Conservation (phyloP, 92 coral and sea anemone species). For the Epizoanthus rinbou region DNA sequence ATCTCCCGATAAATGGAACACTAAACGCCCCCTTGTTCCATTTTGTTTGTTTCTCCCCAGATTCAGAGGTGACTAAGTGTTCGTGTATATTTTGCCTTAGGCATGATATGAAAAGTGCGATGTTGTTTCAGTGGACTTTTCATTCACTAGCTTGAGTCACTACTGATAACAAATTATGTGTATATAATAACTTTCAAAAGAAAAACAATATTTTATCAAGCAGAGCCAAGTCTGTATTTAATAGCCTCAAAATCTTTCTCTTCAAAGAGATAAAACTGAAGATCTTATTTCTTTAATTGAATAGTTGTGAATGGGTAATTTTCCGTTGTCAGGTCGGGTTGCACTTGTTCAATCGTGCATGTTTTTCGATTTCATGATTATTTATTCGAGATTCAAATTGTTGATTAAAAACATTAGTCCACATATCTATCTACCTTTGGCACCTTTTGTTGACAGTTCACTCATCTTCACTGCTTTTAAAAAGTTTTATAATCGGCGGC, state of each 20-base stretch:
- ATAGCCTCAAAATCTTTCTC: too few relatives aligned
- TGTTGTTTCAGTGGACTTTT: neutral
- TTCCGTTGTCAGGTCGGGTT: neutral
- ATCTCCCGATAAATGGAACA: neutral
- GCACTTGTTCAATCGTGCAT: neutral
- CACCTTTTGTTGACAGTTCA: neutral
- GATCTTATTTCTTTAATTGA: neutral
- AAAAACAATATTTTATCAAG: too few relatives aligned
- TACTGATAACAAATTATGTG: too few relatives aligned
- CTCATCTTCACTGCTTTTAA: too few relatives aligned
- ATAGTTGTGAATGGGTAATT: neutral
- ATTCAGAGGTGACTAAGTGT: neutral
- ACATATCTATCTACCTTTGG: neutral
- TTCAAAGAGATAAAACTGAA: too few relatives aligned
- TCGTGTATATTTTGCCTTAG: neutral
- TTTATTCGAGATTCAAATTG: neutral
- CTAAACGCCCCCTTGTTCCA: neutral
- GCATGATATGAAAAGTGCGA: neutral
- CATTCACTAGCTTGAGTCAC: too few relatives aligned
- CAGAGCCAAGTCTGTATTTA: too few relatives aligned
- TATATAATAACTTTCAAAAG: too few relatives aligned
- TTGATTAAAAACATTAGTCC: slow-evolving; percentile 1
- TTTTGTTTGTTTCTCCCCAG: neutral
- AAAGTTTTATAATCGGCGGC: too few relatives aligned
- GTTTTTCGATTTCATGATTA: neutral